Base-by-base conservation (phyloP, 2,888 invertebrate species). In the Lutraria lutraria region DNA sequence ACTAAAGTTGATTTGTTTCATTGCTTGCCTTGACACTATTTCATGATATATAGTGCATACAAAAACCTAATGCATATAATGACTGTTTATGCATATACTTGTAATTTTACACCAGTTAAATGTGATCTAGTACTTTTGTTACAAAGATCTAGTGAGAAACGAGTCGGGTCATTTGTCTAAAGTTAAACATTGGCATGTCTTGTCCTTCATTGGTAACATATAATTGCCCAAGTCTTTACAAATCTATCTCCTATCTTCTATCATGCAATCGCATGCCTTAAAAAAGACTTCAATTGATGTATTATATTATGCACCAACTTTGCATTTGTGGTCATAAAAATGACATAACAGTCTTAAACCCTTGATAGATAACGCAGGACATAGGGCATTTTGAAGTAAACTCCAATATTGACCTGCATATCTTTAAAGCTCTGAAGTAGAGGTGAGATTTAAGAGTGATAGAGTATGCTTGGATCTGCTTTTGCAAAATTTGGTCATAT, bases 341-440 rank as follows among this genome's bases (percentile, higher is more conserved):
- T 88, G 87, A 87, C 83, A 83, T 87, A 83, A 87, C 84, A 87
- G 86, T 43, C 79, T 81, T 81, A 83, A 87, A 83, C 83, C n/a
- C 87, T 87, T 87, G 83, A 87, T 83, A 87, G 87, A 87, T 87
- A 87, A 87, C 87, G 52, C 79, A 87, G 87, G 87, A 87, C 87
- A 83, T 76, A 83, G 87, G 83, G 52, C 87, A 88, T 88, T 83
- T 53, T 88, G 80, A 88, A 88, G 84, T 88, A 83, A 60, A 80
- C 79, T 81, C 29, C 43, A 52, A 60, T 88, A 88, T 83, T 88
- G 83, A 83, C 87, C 87, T 60, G 80, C 87, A 83, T 84, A 85
- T 85, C 34, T 85, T 21, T 34, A 80, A 85, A 80, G 60, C 60
- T 21, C 54, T 79, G 72, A 80, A 85, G 84, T 76, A 29, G 53